phyloP scores from a whole-genome alignment of 2,113 vertebrate species.

The Eublepharis macularius region DNA sequence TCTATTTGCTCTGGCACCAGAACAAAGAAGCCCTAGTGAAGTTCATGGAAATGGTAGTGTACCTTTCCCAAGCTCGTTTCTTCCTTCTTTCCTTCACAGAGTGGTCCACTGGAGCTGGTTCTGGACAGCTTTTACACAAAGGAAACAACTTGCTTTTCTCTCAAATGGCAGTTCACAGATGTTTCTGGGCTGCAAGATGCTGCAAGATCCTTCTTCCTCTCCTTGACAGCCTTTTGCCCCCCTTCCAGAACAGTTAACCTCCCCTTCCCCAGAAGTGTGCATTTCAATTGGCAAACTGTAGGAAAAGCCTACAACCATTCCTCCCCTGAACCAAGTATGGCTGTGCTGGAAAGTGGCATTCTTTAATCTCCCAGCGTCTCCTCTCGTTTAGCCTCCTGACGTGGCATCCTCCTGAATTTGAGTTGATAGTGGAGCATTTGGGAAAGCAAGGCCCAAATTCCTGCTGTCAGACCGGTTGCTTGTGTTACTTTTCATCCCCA shows the following conservation, averaged over 20 bases:
- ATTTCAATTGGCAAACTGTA: no score
- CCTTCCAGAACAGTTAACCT: no score
- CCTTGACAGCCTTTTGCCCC: no score
- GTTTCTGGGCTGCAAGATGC: not conserved
- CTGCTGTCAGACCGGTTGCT: not conserved
- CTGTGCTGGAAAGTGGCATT: no score
- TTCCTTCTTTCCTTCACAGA: not conserved
- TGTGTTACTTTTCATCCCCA: not conserved
- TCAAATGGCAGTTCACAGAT: not conserved
- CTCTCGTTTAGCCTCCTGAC: not conserved
- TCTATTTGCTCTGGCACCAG: slow-evolving; percentile 90
- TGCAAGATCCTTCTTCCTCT: no score
- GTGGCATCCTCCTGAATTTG: not conserved
- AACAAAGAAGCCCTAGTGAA: slow-evolving; percentile 91
- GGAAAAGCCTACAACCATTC: no score
- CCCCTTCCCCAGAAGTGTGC: no score
- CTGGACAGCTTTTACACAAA: not conserved
- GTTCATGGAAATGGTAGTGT: slow-evolving; percentile 88
- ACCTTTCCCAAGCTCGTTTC: not conserved
- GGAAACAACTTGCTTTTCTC: not conserved
- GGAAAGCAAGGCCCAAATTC: not conserved
- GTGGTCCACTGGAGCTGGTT: not conserved
- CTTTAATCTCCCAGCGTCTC: no score
- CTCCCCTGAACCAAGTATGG: no score
- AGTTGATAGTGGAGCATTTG: not conserved